Evolutionary conservation across 2,888 invertebrate genomes (phyloP).

Genomic region (Caradrina kadenii): DNA sequence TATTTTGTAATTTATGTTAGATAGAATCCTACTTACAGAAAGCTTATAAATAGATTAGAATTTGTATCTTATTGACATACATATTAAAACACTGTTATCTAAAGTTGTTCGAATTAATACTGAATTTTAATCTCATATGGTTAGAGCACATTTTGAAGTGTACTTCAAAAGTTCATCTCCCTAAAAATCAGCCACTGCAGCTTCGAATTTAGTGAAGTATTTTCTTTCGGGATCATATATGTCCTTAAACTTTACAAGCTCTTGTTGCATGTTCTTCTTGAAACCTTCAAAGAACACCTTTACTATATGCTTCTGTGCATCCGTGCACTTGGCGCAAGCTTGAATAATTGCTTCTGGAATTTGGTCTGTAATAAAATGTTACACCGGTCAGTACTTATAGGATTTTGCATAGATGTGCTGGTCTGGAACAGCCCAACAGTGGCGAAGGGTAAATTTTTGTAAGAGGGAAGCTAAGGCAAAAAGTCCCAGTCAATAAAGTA

Average conservation of each 20-base stretch:
- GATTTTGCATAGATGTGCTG: no score
- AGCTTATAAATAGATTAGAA: no score
- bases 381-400: not conserved
- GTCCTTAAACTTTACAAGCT: slow-evolving; percentile 2
- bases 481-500: no score
- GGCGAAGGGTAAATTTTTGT: no score
- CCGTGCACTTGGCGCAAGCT: slow-evolving; percentile 5
- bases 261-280: slow-evolving; percentile 1
- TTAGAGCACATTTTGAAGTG: not conserved
- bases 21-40: no score
- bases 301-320: slow-evolving; percentile 11
- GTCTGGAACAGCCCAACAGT: no score
- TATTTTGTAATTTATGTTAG: no score
- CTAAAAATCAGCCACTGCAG: slow-evolving; percentile 2
- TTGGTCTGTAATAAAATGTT: not conserved
- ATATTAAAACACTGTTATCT: not conserved
- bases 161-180: no score
- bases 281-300: slow-evolving; percentile 1
- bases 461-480: no score
- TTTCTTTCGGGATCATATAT: slow-evolving; percentile 6
- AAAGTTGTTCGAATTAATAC: not conserved
- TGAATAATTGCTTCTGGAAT: slow-evolving; percentile 2
- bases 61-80: no score
- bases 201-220: slow-evolving; percentile 4
- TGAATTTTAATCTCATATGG: not conserved